A percentile compares a stretch with the other conserved stretches of the same genome.
These are phyloP conservation scores for Podarcis cretensis DNA, from an alignment of 2,113 vertebrate genomes.

Conservation along the genomic window DNA sequence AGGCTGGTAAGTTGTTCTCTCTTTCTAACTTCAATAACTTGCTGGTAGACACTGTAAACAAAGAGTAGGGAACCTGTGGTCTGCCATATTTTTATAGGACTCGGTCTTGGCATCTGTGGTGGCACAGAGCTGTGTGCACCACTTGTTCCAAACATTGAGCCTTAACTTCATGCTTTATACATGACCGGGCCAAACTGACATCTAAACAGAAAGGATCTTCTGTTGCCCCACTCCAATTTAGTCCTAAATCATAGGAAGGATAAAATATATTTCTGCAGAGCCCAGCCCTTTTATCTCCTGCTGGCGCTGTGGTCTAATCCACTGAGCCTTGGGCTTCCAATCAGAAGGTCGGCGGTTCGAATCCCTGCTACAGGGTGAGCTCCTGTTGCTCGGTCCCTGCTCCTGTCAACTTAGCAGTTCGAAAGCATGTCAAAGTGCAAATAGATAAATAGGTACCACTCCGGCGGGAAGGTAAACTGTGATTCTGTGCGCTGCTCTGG, in stretches of 20 bases:
- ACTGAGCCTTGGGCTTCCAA: too few species aligned
- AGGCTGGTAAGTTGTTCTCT: slow-evolving; percentile 84
- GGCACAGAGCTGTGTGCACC: background rate
- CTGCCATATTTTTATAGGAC: too few species aligned
- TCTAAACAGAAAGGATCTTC: background rate
- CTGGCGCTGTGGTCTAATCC: too few species aligned
- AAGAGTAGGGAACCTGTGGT: too few species aligned
- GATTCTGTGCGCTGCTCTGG: too few species aligned
- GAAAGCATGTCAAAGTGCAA: too few species aligned
- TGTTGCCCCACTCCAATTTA: background rate
- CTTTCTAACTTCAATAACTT: background rate
- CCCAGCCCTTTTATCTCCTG: background rate
- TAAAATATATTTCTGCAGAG: background rate
- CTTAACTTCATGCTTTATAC: background rate
- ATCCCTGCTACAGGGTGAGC: too few species aligned
- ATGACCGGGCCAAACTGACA: background rate
- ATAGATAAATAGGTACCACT: too few species aligned
- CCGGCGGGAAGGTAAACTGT: too few species aligned
- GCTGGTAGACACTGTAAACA: background rate
- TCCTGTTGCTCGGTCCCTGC: too few species aligned
- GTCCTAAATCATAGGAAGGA: background rate
- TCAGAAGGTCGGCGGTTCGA: too few species aligned
- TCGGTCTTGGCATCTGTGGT: background rate
- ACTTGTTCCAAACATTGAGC: background rate
- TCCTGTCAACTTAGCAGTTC: too few species aligned